Evolutionary conservation across 30 jellyfish, hydroid and myxozoan species (phyloP), one percentile per base, ranked within the genome.

Genomic region (Nemopilema nomurai): DNA sequence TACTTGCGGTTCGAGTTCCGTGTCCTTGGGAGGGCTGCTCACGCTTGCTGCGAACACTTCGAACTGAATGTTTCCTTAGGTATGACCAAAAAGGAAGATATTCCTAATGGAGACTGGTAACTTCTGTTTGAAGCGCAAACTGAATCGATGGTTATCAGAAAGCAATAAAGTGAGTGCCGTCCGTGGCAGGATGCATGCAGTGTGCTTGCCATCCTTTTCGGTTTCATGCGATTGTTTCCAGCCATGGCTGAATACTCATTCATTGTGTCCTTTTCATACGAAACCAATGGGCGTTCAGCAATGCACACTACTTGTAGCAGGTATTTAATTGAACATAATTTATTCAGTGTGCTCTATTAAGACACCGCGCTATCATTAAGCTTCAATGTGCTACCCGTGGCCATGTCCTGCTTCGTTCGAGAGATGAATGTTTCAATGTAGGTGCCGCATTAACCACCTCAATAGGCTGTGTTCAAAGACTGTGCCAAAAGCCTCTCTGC

Each of bases 321-420:
- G 73, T 69, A 19, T 67, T 70, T 62, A 50, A 30, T 68, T 16
- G 84, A 29, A 19, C 67, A 50, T 82, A 28, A 82, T 74, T 69
- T 82, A 82, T 82, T 82, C 91, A 82, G 84, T 82, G 91, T 82
- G 91, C 84, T 69, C 80, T 82, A 68, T 67, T 82, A 68, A 74
- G 24, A 73, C 1, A 22, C 51, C 51, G 70, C 21, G 28, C 32
- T 33, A 73, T 33, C 70, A 20, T 31, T 16, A 7, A 32, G 51
- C 83, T 22, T 31, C 41, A 73, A 73, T 73, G 50, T 66, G 50
- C 22, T 69, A 73, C 83, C 83, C 63, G 83, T 41, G 51, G 19
- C 32, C 64, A 41, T 16, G 70, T 30, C 51, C 7, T 22, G 51
- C 41, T 30, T 73, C 51, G 51, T 30, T 4, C 83, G 22, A 73